Evolutionary conservation across 2,797 vertebrate species (phyloP).

Genomic region (Enoplosus armatus): DNA sequence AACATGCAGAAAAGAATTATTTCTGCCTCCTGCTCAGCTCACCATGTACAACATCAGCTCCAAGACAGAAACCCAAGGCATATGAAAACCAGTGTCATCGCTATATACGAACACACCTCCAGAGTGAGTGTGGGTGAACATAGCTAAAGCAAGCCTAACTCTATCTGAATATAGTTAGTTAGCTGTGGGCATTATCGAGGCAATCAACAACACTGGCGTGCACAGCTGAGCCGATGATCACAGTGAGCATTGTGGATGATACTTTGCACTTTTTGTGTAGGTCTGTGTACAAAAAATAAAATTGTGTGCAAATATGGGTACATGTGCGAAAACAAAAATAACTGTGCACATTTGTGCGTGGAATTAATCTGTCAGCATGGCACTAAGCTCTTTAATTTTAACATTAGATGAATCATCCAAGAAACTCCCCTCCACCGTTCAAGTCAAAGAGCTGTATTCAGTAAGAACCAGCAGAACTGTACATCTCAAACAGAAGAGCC

Average conservation of each 20-base stretch:
- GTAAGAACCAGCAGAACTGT: not conserved
- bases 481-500: slow-evolving; percentile 18
- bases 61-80: slow-evolving; percentile 5
- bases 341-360: not conserved
- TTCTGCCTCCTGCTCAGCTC: slow-evolving; percentile 5
- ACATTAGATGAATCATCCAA: slow-evolving; percentile 18
- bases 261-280: not conserved
- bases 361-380: slow-evolving; percentile 2
- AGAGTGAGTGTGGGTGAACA: slow-evolving; percentile 14
- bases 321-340: not conserved
- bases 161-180: slow-evolving; percentile 30
- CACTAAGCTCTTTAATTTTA: slow-evolving; percentile 22
- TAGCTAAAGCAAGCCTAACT: slow-evolving; percentile 31
- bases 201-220: not conserved
- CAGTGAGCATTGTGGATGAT: not conserved
- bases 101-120: not conserved
- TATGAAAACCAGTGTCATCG: slow-evolving; percentile 26
- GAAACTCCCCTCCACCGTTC: slow-evolving; percentile 1
- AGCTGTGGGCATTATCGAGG: slow-evolving; percentile 16
- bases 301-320: not conserved
- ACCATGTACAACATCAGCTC: slow-evolving; percentile 16
- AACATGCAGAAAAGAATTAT: slow-evolving; percentile 31
- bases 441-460: slow-evolving; percentile 13
- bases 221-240: slow-evolving; percentile 30
- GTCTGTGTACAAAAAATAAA: not conserved